Evolutionary conservation across 2,113 vertebrate species (phyloP).

Genomic region (Tauraco erythrolophus): DNA sequence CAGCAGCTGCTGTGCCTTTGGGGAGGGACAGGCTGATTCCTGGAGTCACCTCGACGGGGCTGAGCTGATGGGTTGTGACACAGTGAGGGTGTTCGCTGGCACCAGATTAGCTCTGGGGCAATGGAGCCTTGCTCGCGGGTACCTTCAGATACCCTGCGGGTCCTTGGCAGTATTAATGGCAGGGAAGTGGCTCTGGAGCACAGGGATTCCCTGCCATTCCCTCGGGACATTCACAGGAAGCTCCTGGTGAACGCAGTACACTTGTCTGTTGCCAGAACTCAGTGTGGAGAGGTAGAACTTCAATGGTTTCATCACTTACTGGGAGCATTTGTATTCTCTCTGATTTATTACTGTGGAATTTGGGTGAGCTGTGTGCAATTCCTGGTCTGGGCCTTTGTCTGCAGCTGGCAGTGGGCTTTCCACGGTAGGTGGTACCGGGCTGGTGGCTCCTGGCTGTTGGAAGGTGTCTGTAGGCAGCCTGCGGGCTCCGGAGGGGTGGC

Average conservation of each 20-base stretch:
- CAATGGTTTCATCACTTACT: not conserved
- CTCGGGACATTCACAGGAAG: too few species aligned
- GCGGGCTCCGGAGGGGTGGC: not conserved
- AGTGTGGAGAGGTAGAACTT: not conserved
- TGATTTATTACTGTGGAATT: not conserved
- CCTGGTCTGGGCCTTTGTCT: fast-evolving
- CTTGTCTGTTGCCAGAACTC: not conserved
- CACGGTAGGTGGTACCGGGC: fast-evolving
- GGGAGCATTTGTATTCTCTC: not conserved
- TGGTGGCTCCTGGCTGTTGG: not conserved
- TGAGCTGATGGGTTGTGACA: not conserved
- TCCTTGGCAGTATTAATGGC: not conserved
- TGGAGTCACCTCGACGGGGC: not conserved
- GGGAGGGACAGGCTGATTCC: not conserved
- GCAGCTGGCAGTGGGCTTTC: not conserved
- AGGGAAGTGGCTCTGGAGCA: not conserved
- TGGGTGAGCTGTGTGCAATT: not conserved
- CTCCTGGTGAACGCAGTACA: too few species aligned
- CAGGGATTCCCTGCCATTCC: fast-evolving
- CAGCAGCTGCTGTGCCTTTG: not conserved
- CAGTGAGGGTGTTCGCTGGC: not conserved
- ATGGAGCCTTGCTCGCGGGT: not conserved
- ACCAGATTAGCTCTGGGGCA: not conserved
- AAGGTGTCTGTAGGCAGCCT: not conserved
- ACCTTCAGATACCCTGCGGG: not conserved